These are phyloP conservation scores for Thalassophryne amazonica DNA, from an alignment of 2,797 vertebrate species.

Conservation along the genomic window DNA sequence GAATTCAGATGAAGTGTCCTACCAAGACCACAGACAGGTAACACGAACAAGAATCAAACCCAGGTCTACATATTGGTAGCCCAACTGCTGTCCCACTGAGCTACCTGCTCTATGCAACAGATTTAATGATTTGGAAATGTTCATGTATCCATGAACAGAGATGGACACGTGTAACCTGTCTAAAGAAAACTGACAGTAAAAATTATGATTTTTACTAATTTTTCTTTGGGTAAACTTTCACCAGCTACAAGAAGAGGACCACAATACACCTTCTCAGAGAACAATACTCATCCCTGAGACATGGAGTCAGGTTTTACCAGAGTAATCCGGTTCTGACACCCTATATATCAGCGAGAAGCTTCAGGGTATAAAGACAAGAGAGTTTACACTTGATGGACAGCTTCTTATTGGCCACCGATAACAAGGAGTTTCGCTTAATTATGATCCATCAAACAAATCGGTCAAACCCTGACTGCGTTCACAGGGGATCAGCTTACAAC, in stretches of 20 bases:
- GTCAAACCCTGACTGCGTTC: constrained; percentile 13
- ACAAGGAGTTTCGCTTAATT: constrained; percentile 36
- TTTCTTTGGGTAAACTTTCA: constrained; percentile 8
- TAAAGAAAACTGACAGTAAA: too few species aligned
- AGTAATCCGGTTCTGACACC: constrained; percentile 17
- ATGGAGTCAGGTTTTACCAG: constrained; percentile 5
- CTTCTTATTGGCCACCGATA: constrained; percentile 33
- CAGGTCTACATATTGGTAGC: too few species aligned
- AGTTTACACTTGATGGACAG: constrained; percentile 15
- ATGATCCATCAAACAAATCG: not conserved
- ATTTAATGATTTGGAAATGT: too few species aligned
- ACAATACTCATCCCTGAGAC: not conserved
- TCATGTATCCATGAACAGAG: too few species aligned
- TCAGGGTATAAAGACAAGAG: constrained; percentile 6
- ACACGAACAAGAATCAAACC: too few species aligned
- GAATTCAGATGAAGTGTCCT: too few species aligned
- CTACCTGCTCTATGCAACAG: too few species aligned
- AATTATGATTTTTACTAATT: constrained; percentile 3
- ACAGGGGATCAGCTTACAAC: constrained; percentile 3
- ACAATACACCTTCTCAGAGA: not conserved
- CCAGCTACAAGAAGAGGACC: constrained; percentile 1
- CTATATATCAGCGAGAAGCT: constrained; percentile 10
- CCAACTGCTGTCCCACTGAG: too few species aligned
- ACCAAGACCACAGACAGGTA: too few species aligned
- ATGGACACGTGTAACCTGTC: too few species aligned